A percentile compares a stretch with the other conserved stretches of the same genome.
These are phyloP conservation scores for Apamea crenata DNA, from an alignment of 2,888 invertebrate species.

Conservation along the genomic window DNA sequence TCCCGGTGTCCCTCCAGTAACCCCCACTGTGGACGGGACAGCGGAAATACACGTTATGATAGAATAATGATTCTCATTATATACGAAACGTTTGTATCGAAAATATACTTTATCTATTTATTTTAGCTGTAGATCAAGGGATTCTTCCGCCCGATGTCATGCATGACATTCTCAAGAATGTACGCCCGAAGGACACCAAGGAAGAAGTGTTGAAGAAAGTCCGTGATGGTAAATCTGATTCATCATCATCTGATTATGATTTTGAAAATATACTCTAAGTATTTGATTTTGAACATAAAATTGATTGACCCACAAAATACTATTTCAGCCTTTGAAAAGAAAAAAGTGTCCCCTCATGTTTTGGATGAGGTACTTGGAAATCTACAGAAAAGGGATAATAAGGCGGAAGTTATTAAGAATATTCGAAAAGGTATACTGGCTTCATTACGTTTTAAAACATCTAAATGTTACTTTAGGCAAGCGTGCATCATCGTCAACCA, in stretches of 20 bases:
- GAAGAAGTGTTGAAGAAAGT: slow-evolving; percentile 44
- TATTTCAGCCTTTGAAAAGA: slow-evolving; percentile 38
- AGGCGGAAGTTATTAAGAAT: slow-evolving; percentile 35
- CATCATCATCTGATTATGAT: not conserved
- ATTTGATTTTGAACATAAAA: not conserved
- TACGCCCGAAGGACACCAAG: slow-evolving; percentile 36
- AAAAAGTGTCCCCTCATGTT: slow-evolving; percentile 13
- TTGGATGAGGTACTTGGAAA: slow-evolving; percentile 32
- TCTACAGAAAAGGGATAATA: slow-evolving; percentile 26
- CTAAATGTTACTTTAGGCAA: not conserved
- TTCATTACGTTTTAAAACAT: not conserved
- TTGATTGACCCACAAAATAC: not conserved
- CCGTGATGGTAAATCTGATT: slow-evolving; percentile 17
- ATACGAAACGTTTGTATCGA: not conserved
- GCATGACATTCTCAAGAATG: slow-evolving; percentile 30
- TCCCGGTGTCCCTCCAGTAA: not conserved
- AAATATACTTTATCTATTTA: not conserved
- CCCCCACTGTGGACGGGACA: too few species aligned
- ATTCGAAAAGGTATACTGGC: slow-evolving; percentile 32
- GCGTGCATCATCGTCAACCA: not conserved
- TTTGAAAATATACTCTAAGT: not conserved
- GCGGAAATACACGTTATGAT: too few species aligned
- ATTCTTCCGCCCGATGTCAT: slow-evolving; percentile 32
- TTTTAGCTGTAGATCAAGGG: slow-evolving; percentile 44
- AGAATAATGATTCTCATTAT: too few species aligned